A percentile compares a stretch with the other conserved stretches of the same genome.
These are phyloP conservation scores for Steinernema scapterisci DNA, from an alignment of 2,888 invertebrate species.

Conservation along the genomic window DNA sequence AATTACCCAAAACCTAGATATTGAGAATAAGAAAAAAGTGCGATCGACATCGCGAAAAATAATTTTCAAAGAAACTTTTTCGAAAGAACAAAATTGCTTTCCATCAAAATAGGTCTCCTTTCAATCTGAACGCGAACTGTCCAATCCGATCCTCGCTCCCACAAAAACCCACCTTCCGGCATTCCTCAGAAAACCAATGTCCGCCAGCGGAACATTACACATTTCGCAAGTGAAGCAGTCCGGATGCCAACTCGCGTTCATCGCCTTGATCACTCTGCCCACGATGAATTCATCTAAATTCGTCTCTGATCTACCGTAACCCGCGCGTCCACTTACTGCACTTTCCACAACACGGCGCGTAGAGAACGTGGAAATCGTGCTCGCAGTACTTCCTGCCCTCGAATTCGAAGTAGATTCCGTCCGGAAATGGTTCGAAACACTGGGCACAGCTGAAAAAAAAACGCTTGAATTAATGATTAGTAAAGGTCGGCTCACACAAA, in stretches of 20 bases:
- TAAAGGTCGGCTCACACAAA: constrained; percentile 81
- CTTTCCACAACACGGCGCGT: constrained; percentile 83
- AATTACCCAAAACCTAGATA: too few species aligned
- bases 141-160: too few species aligned
- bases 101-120: too few species aligned
- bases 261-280: constrained; percentile 97
- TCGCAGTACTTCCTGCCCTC: constrained; percentile 99
- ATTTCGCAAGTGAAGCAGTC: constrained; percentile 94
- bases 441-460: constrained; percentile 81
- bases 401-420: constrained; percentile 96
- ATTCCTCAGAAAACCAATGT: constrained; percentile 87
- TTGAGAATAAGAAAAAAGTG: too few species aligned
- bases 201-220: constrained; percentile 88
- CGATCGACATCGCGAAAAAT: too few species aligned
- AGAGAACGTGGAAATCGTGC: constrained; percentile 95
- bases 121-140: too few species aligned
- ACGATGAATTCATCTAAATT: constrained; percentile 82
- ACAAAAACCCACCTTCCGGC: constrained; percentile 73
- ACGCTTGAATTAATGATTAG: too few species aligned
- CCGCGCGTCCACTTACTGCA: constrained; percentile 75
- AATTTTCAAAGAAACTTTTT: too few species aligned
- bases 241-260: constrained; percentile 99
- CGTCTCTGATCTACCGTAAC: not conserved
- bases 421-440: constrained; percentile 95
- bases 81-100: too few species aligned